Base-by-base conservation (phyloP, 2,797 vertebrate species). In the Gambelia wislizenii region DNA sequence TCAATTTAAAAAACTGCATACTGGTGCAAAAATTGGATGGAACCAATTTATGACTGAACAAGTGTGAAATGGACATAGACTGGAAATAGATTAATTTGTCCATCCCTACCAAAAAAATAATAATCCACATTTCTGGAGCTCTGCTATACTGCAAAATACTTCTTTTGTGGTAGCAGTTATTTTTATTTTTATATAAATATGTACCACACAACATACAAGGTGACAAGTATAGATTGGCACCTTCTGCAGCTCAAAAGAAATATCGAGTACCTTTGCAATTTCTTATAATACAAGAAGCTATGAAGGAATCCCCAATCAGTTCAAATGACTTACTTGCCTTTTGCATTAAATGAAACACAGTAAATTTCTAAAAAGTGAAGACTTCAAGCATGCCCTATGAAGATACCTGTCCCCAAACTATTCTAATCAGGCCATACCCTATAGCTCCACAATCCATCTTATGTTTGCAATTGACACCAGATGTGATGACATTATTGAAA, bases 121-220 rank as follows among this genome's bases (percentile, higher is more conserved):
- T 6, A 61, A 27, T 6, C n/a, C 27, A 64, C 1, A 18, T 44
- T 42, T 44, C 6, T 67, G 9, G 0, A 2, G 39, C 47, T 72
- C 3, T 12, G 25, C 36, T 39, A 39, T 67, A 12, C 5, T 59
- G 36, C 64, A 67, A 36, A 89, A 70, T 20, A 47, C 20, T 79
- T 70, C 7, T 72, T 84, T 84, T 78, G 49, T 47, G 30, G 14
- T 20, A 75, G 22, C 6, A 16, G 39, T 8, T 44, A 42, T 59
- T 84, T 83, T 77, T 54, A n/a, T 22, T 88, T 83, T 44, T 36
- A 84, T 47, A 47, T 79, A 85, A 56, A 84, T 36, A 30, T 78
- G 20, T 30, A 33, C 42, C 7, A 36, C 20, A 18, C 52, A 5
- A 25, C 33, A 8, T 70, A n/a, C 47, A 82, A 27, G 79, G 39